Conservation (phyloP, 2,113 vertebrate genomes). For the Phylloscopus trochiloides region DNA sequence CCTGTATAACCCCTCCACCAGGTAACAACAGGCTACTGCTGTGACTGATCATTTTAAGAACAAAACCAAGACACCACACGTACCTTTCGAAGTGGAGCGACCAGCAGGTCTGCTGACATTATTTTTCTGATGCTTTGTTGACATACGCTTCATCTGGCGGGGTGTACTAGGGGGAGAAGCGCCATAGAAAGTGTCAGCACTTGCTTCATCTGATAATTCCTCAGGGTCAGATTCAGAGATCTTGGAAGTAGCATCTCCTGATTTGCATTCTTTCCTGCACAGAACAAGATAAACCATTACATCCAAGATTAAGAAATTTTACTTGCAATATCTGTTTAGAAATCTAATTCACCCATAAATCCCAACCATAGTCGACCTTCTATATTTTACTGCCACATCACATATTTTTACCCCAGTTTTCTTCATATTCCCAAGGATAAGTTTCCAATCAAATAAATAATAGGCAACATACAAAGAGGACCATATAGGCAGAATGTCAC, state of each 20-base stretch:
- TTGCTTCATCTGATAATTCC: conserved; percentile 86
- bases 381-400: background rate
- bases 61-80: background rate
- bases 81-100: conserved; percentile 82
- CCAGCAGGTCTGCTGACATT: conserved; percentile 67
- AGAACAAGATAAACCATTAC: background rate
- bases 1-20: background rate
- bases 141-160: conserved; percentile 95
- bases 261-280: conserved; percentile 76
- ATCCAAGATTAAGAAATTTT: background rate
- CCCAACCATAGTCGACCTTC: background rate
- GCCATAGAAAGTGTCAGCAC: conserved; percentile 84
- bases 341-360: background rate
- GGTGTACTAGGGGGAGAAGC: conserved; percentile 87
- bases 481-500: background rate
- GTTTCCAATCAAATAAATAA: background rate
- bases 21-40: background rate
- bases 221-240: conserved; percentile 78
- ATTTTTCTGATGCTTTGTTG: conserved; percentile 87
- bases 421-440: background rate
- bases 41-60: background rate
- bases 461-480: background rate
- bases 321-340: background rate
- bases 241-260: conserved; percentile 74
- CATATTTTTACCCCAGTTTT: background rate